These are phyloP conservation scores for Drosophila guanche DNA, from an alignment of 1,140 invertebrate genomes.

Conservation along the genomic window DNA sequence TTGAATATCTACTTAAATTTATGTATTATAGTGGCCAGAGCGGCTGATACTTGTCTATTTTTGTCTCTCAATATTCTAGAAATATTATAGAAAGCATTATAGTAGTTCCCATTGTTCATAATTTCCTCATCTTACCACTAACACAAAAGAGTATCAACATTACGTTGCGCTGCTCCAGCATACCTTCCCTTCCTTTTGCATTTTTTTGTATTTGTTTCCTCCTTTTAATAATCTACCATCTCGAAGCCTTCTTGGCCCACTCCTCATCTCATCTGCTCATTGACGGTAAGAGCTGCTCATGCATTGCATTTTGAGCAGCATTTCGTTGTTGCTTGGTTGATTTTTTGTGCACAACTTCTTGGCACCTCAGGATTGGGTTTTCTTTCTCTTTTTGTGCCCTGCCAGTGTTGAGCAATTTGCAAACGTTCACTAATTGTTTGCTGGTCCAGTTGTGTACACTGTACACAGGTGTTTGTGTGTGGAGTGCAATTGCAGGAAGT, in stretches of 20 bases:
- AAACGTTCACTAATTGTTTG: constrained; percentile 51
- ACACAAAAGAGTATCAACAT: background rate
- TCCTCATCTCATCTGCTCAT: constrained; percentile 41
- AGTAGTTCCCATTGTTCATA: background rate
- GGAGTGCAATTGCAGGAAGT: constrained; percentile 29
- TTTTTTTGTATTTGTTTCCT: constrained; percentile 2
- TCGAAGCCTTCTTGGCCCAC: constrained; percentile 42
- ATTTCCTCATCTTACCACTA: too few species aligned
- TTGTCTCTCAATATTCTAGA: too few species aligned
- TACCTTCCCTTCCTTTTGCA: background rate
- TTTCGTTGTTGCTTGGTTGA: constrained; percentile 24
- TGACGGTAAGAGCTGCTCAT: constrained; percentile 52
- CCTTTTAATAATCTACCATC: constrained; percentile 45
- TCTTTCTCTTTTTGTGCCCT: too few species aligned
- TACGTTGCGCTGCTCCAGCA: background rate
- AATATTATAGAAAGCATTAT: too few species aligned
- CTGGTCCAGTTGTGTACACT: constrained; percentile 14
- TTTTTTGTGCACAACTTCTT: constrained; percentile 54
- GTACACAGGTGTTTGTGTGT: constrained; percentile 2
- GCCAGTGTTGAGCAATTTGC: constrained; percentile 35
- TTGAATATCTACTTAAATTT: too few species aligned
- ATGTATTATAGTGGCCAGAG: too few species aligned
- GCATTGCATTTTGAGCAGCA: constrained; percentile 39
- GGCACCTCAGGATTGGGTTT: constrained; percentile 44
- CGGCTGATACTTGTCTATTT: too few species aligned